Conservation (phyloP, 2,888 invertebrate genomes). For the Aphodius granarius region DNA sequence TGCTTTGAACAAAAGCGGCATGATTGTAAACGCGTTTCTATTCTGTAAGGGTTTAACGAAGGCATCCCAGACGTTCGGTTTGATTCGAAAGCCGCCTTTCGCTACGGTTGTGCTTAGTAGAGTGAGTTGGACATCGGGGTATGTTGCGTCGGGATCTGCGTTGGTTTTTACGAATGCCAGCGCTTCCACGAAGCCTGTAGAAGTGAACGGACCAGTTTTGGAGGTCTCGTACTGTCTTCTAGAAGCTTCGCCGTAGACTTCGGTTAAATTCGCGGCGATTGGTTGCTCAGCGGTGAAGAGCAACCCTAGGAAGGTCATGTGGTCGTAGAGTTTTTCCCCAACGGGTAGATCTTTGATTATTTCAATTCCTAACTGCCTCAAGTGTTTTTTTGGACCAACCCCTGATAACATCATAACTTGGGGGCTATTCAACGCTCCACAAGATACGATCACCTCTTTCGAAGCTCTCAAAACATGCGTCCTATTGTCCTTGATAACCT, state of each 20-base stretch:
- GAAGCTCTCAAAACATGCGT: constrained; percentile 57
- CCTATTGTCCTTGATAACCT: constrained; percentile 53
- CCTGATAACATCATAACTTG: constrained; percentile 90
- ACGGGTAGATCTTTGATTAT: constrained; percentile 69
- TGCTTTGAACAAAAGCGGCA: constrained; percentile 62
- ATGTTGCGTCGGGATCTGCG: constrained; percentile 56
- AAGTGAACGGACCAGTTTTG: constrained; percentile 59
- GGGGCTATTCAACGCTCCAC: constrained; percentile 86
- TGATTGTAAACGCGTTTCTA: constrained; percentile 54
- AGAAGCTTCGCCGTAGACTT: constrained; percentile 44
- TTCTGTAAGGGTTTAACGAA: constrained; percentile 58
- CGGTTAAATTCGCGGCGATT: constrained; percentile 41
- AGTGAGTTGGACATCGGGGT: constrained; percentile 74
- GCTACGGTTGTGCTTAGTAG: constrained; percentile 58
- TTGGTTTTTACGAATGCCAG: constrained; percentile 63
- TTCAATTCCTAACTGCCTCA: constrained; percentile 60
- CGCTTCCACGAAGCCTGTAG: constrained; percentile 61
- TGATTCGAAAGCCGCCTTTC: constrained; percentile 31
- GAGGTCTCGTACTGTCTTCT: constrained; percentile 51
- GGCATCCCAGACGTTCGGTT: constrained; percentile 55
- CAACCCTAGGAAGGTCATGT: constrained; percentile 60
- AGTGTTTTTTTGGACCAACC: constrained; percentile 64
- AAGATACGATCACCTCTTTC: constrained; percentile 83
- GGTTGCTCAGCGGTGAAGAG: constrained; percentile 53
- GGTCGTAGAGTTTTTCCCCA: constrained; percentile 67